Conservation (phyloP, 64 coral and sea anemone genomes). For the Cladopsammia gracilis region DNA sequence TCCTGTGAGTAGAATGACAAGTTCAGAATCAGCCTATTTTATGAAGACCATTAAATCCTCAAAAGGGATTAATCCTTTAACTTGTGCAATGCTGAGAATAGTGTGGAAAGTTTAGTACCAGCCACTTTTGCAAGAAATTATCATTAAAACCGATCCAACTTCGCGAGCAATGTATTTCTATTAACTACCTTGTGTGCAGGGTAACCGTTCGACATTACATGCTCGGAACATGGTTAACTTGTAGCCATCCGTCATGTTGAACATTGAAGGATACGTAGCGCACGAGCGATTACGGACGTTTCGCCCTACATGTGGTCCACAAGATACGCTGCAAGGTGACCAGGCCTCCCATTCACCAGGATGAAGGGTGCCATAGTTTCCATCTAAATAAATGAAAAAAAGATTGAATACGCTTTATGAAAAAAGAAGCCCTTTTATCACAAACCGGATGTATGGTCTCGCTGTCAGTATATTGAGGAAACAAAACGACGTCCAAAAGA, state of each 20-base stretch:
- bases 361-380: background rate
- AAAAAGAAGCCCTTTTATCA: no score
- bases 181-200: background rate
- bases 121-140: no score
- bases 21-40: no score
- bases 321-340: conserved; percentile 8
- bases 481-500: no score
- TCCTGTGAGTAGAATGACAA: no score
- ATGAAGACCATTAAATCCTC: no score
- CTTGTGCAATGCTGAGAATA: no score
- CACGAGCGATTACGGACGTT: background rate
- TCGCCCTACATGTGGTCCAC: background rate
- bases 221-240: background rate
- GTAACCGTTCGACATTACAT: background rate
- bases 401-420: no score
- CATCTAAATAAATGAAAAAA: background rate
- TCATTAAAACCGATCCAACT: background rate
- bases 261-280: background rate
- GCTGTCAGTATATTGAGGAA: no score
- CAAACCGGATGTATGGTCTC: no score
- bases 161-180: background rate
- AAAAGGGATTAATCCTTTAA: no score
- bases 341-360: conserved; percentile 26
- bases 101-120: no score
- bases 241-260: background rate